Evolutionary conservation across 2,888 invertebrate species (phyloP).

Genomic region (Drosophila parthenogenetica): DNA sequence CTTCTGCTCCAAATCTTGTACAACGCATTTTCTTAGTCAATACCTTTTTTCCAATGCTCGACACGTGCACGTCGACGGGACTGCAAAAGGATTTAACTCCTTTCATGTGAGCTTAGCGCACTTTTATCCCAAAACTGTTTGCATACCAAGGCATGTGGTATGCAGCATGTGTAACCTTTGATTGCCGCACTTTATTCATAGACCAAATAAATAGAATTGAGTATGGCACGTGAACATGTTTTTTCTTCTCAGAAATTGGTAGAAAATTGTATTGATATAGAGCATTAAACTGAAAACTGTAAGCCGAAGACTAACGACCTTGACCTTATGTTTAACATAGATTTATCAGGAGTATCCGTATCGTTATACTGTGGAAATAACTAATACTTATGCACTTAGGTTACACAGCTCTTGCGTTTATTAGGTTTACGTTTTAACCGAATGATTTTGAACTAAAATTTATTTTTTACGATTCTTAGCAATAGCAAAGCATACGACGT

Average conservation of each 20-base stretch:
- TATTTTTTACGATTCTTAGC: not conserved
- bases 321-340: too few relatives aligned
- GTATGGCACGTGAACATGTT: conserved; percentile 50
- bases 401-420: too few relatives aligned
- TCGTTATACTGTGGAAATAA: too few relatives aligned
- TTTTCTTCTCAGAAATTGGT: not conserved
- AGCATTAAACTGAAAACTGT: not conserved
- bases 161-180: conserved; percentile 50
- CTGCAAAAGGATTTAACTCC: conserved; percentile 54
- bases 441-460: too few relatives aligned
- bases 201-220: conserved; percentile 64
- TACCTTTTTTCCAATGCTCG: conserved; percentile 43
- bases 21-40: not conserved
- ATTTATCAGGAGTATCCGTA: too few relatives aligned
- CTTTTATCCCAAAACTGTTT: conserved; percentile 34
- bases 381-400: too few relatives aligned
- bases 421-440: too few relatives aligned
- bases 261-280: not conserved
- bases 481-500: too few relatives aligned
- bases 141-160: conserved; percentile 33
- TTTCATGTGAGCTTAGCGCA: conserved; percentile 58
- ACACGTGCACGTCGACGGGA: conserved; percentile 52
- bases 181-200: conserved; percentile 66
- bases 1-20: conserved; percentile 2
- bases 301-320: too few relatives aligned